Conservation (phyloP, 2,888 invertebrate species). For the Microctonus brassicae region DNA sequence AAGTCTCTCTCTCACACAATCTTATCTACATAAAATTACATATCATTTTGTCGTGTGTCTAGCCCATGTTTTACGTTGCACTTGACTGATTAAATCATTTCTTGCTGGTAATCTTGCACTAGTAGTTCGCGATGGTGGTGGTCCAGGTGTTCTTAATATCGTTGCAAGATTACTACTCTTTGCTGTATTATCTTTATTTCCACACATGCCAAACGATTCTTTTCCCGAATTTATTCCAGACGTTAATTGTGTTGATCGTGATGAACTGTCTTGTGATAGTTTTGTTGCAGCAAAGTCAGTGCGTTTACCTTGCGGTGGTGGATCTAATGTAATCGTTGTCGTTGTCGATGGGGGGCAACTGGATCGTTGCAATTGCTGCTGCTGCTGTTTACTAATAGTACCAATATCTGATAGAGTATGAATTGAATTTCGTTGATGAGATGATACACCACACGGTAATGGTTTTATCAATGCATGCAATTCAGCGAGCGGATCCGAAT, state of each 20-base stretch:
- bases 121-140: conserved; percentile 75
- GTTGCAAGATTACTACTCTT: conserved; percentile 51
- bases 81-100: conserved; percentile 87
- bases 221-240: conserved; percentile 27
- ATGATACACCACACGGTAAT: conserved; percentile 50
- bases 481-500: conserved; percentile 50
- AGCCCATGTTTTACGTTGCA: conserved; percentile 86
- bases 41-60: conserved; percentile 86
- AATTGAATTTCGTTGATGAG: conserved; percentile 40
- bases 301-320: conserved; percentile 58
- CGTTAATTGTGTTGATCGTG: conserved; percentile 5
- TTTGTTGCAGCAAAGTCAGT: conserved; percentile 31
- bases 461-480: conserved; percentile 64
- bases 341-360: conserved; percentile 14
- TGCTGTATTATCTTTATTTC: neutral
- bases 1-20: too few relatives aligned
- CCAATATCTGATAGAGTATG: conserved; percentile 24
- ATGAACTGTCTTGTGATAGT: conserved; percentile 31
- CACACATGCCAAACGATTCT: conserved; percentile 9
- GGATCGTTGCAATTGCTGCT: conserved; percentile 36
- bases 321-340: conserved; percentile 55
- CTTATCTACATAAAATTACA: neutral
- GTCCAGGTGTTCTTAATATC: conserved; percentile 56
- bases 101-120: conserved; percentile 89
- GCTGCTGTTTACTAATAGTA: conserved; percentile 28